Conservation (phyloP, 2,113 vertebrate species). For the Dicentrarchus labrax region DNA sequence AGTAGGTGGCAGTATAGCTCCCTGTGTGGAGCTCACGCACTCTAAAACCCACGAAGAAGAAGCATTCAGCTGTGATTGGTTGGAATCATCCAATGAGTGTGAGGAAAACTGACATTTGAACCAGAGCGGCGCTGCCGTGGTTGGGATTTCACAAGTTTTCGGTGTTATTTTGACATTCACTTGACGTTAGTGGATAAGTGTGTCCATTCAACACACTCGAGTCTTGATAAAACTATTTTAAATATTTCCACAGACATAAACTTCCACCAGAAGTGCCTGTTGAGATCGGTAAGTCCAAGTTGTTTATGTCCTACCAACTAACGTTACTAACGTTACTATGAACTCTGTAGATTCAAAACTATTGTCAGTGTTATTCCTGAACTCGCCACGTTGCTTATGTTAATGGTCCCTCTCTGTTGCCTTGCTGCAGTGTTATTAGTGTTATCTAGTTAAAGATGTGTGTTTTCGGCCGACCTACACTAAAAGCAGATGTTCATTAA, state of each 20-base stretch:
- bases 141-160: background rate
- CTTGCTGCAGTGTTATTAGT: background rate
- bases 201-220: background rate
- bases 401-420: background rate
- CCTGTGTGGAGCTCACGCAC: accelerated
- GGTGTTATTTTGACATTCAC: background rate
- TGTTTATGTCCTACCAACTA: background rate
- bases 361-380: too few species aligned
- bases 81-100: conserved; percentile 21
- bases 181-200: background rate
- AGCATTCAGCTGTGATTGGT: conserved; percentile 48
- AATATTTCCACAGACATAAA: background rate
- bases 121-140: background rate
- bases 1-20: conserved; percentile 1
- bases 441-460: background rate
- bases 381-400: too few species aligned
- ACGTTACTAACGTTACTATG: too few species aligned
- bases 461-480: background rate
- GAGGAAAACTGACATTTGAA: conserved; percentile 46
- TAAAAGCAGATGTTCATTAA: background rate
- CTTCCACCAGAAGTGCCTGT: background rate
- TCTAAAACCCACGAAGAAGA: conserved; percentile 51
- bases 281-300: conserved; percentile 34
- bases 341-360: too few species aligned
- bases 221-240: background rate